Conservation (phyloP, 1,140 invertebrate genomes). For the Euwallacea similis region DNA sequence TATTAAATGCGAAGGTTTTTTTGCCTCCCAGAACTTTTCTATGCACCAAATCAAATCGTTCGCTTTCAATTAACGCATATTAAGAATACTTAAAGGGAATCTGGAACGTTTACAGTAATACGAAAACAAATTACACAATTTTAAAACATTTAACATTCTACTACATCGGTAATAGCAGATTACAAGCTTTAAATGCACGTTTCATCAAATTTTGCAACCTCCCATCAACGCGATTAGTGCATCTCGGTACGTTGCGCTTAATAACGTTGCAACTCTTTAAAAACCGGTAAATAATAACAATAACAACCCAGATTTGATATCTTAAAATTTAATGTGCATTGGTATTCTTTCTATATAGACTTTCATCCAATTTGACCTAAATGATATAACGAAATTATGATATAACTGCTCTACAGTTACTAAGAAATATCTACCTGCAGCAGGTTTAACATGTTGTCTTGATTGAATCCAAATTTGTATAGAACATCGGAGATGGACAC, state of each 20-base stretch:
- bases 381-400: not conserved
- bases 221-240: not conserved
- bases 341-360: not conserved
- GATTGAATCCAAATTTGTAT: too few species aligned
- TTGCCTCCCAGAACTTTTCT: too few species aligned
- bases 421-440: too few species aligned
- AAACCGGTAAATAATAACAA: conserved; percentile 3
- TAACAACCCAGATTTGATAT: conserved; percentile 7
- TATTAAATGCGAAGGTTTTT: too few species aligned
- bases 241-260: conserved; percentile 3
- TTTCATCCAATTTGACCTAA: not conserved
- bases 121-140: not conserved
- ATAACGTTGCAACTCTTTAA: not conserved
- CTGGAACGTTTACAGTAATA: too few species aligned
- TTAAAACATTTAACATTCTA: not conserved
- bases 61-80: too few species aligned
- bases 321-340: not conserved
- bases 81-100: too few species aligned
- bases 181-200: conserved; percentile 5
- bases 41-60: too few species aligned
- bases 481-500: too few species aligned
- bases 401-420: not conserved
- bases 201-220: not conserved
- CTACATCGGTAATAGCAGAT: not conserved
- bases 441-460: too few species aligned